A percentile compares a stretch with the other conserved stretches of the same genome.
phyloP scores from a whole-genome alignment of 2,888 invertebrate species.

The Poecilobothrus nobilitatus region DNA sequence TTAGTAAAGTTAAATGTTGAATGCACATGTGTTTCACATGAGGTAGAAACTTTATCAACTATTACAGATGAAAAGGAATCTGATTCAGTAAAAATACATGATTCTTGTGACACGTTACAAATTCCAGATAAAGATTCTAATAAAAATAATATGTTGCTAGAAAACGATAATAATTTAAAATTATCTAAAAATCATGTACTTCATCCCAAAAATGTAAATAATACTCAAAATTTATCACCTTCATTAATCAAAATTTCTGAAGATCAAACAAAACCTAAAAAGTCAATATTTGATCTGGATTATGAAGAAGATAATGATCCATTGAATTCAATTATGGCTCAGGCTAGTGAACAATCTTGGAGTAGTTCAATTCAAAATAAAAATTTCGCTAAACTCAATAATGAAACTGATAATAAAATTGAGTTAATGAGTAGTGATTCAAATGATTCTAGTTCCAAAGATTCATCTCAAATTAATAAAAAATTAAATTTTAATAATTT shows the following conservation, averaged over 20 bases:
- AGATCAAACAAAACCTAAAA: slow-evolving; percentile 29
- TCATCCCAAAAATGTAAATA: neutral
- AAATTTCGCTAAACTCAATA: no score
- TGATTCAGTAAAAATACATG: slow-evolving; percentile 12
- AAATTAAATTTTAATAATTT: slow-evolving; percentile 12
- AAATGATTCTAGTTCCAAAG: neutral
- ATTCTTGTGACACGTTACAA: neutral
- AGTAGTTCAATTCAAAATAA: slow-evolving; percentile 7
- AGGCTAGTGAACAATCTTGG: neutral
- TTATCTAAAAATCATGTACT: neutral
- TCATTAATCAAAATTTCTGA: neutral
- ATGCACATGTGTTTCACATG: slow-evolving; percentile 27
- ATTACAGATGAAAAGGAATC: slow-evolving; percentile 14
- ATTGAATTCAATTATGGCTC: slow-evolving; percentile 31
- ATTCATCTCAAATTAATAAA: neutral
- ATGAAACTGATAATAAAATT: slow-evolving; percentile 7
- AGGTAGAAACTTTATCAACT: slow-evolving; percentile 16
- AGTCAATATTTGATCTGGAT: slow-evolving; percentile 43
- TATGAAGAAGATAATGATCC: slow-evolving; percentile 42
- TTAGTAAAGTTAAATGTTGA: slow-evolving; percentile 21
- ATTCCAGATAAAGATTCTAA: neutral
- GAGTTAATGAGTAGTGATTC: slow-evolving; percentile 2
- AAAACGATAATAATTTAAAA: neutral
- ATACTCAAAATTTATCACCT: neutral
- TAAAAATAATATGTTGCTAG: neutral